Evolutionary conservation across 1,140 invertebrate genomes (phyloP).

Genomic region (Callitettix versicolor): DNA sequence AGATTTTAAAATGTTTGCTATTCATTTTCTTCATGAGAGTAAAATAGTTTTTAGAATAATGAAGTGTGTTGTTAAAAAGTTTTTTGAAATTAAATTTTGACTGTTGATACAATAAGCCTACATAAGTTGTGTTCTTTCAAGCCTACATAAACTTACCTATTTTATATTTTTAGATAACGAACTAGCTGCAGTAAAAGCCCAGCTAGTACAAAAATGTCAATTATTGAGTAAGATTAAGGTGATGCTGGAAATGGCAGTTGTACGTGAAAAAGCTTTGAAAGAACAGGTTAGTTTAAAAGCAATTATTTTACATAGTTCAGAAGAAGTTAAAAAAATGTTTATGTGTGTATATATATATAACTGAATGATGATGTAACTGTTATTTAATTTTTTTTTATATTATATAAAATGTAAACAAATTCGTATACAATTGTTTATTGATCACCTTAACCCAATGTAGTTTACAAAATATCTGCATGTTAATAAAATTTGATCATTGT

Average conservation of each 20-base stretch:
- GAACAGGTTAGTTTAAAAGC: conserved; percentile 33
- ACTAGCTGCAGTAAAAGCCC: conserved; percentile 30
- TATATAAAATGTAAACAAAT: neutral
- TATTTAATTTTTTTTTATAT: neutral
- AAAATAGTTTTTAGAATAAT: too few species aligned
- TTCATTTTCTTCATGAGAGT: too few species aligned
- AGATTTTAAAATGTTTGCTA: too few species aligned
- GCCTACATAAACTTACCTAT: neutral
- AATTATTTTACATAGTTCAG: neutral
- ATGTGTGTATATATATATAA: neutral
- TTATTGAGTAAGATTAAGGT: conserved; percentile 42
- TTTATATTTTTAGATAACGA: conserved; percentile 15
- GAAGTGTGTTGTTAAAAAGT: too few species aligned
- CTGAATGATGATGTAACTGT: neutral
- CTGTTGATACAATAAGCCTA: too few species aligned
- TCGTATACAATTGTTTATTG: neutral
- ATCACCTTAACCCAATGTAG: neutral
- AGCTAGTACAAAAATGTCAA: conserved; percentile 41
- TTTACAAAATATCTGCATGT: neutral
- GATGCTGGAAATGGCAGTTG: conserved; percentile 39
- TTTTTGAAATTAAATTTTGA: too few species aligned
- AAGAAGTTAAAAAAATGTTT: neutral
- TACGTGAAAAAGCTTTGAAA: conserved; percentile 41
- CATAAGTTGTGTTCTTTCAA: too few species aligned
- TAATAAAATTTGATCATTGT: too few species aligned